Base-by-base conservation (phyloP, 2,113 vertebrate genomes). In the Melanocharis versteri region DNA sequence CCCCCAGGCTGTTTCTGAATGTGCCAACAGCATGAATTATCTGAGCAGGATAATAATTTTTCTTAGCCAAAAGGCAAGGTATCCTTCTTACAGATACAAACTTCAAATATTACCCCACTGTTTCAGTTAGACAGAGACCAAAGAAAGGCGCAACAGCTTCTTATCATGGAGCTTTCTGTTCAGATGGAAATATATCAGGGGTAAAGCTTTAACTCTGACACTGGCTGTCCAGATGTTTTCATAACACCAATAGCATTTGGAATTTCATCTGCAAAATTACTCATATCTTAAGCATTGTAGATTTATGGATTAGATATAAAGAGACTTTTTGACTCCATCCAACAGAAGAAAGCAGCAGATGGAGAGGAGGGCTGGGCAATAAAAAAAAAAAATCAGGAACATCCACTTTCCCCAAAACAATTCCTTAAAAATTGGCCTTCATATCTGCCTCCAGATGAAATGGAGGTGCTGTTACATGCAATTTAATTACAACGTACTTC, bases 1-100 rank as follows among this genome's bases (percentile, higher is more conserved):
- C 85, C 96, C 72, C 64, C n/a, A 16, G 90, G 92, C 93, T 94
- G 61, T 10, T 91, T 61, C 83, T 60, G 50, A 81, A 60, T 50
- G 83, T 87, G 90, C 94, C 95, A 93, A 71, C 5, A 95, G 92
- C 72, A 50, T n/a, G 79, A 94, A 96, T 96, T 97, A 96, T 94
- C 89, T 47, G 87, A 97, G 97, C 79, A 66, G 95, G 94, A 54
- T 83, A 94, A 26, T 92, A 96, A 92, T 96, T 97, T 98, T 97
- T 96, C 95, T 95, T 96, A 96, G 96, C 97, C 96, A 95, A 94
- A 87, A 96, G 90, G 92, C 91, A 97, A 96, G 81, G 92, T 95
- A 96, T 79, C 94, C 92, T 86, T 94, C 94, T 96, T 94, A 61
- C 11, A 39, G 94, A 96, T 92, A 91, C 42, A 92, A 96, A 96